Evolutionary conservation across 2,888 invertebrate species (phyloP), one percentile per base, ranked within the genome.

Genomic region (Buathra laborator): DNA sequence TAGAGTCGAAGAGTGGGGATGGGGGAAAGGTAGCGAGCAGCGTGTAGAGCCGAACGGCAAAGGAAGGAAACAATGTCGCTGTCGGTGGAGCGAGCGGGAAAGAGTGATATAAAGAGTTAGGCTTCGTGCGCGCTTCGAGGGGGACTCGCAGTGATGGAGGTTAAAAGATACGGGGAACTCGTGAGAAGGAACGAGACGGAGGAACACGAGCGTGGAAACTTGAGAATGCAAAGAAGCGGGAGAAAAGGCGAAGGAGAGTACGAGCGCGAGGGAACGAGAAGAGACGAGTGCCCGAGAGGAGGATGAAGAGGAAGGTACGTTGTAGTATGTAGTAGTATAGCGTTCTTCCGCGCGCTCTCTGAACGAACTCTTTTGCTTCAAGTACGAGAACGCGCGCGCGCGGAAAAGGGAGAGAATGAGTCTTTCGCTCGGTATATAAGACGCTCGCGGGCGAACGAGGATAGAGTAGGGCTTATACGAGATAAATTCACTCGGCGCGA

Each of bases 211-310:
- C 37, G 32, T 51, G 68, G 48, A 62, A 70, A 70, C 78, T 48
- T 62, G 51, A 71, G 70, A 79, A 79, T 71, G 78, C 70, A 71
- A 79, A 64, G 70, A 81, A 77, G 75, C 51, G 43, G 77, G 29
- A 48, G 51, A 16, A 46, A 46, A 29, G 64, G 48, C 44, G 75
- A 67, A 64, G 46, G 72, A 76, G 67, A 19, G 59, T 9, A 24
- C 56, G 70, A 81, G 56, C 19, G 71, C 66, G 79, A 78, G 70
- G 64, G 37, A 68, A 56, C 64, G 16, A 62, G 37, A 16, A 68
- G 48, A 51, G 14, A 19, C n/a, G 24, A 43, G 66, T 56, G 75
- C 64, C 68, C 24, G 46, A 29, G 78, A 84, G 67, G 14, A 48
- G 70, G 76, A 66, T 53, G 67, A 46, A 29, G 53, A n/a, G n/a